Evolutionary conservation across 2,797 vertebrate genomes (phyloP).

Genomic region (Fringilla coelebs): DNA sequence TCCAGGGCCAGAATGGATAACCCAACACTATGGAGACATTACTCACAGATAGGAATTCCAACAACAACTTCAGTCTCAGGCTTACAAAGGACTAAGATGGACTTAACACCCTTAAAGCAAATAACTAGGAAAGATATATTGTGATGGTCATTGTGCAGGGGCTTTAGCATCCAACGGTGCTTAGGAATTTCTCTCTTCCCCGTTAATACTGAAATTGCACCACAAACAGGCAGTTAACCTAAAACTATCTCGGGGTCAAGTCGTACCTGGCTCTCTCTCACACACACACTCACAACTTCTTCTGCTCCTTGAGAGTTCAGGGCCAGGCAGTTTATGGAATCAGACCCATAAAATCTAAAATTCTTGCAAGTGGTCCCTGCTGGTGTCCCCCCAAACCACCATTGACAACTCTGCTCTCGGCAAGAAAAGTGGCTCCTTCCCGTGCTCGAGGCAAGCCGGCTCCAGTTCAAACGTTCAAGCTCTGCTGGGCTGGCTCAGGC

Average conservation of each 20-base stretch:
- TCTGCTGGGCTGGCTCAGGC: constrained; percentile 24
- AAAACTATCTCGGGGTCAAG: not conserved
- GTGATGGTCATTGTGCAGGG: not conserved
- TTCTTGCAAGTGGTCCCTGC: not conserved
- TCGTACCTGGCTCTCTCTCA: not conserved
- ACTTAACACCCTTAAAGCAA: not conserved
- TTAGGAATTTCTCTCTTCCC: not conserved
- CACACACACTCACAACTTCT: not conserved
- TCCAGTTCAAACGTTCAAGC: constrained; percentile 50
- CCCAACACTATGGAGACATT: not conserved
- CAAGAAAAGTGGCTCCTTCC: not conserved
- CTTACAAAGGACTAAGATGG: not conserved
- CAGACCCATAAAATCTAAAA: not conserved
- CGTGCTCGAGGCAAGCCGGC: not conserved
- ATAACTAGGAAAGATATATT: not conserved
- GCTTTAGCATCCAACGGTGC: not conserved
- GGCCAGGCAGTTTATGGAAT: not conserved
- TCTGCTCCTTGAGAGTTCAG: not conserved
- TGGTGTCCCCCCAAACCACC: not conserved
- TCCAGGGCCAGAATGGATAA: not conserved
- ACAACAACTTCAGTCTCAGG: not conserved
- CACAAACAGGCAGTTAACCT: not conserved
- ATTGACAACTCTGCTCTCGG: not conserved
- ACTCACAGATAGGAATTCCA: not conserved
- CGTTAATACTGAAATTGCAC: not conserved